phyloP scores from a whole-genome alignment of 2,113 vertebrate species.

The Tichodroma muraria region DNA sequence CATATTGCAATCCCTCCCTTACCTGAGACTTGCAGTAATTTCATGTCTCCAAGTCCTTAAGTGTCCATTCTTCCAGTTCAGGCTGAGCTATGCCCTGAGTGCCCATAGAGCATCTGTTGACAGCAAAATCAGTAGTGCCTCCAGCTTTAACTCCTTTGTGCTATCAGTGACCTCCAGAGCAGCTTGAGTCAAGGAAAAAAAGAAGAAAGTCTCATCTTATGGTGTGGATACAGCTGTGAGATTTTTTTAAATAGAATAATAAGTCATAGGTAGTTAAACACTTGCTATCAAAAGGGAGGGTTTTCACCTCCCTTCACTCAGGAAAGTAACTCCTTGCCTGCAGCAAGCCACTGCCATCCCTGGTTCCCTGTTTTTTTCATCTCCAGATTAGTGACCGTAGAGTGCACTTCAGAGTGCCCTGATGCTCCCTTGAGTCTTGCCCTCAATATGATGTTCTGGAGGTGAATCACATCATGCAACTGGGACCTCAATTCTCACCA shows the following conservation, averaged over 20 bases:
- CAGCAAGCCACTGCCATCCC: neutral
- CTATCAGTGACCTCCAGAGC: neutral
- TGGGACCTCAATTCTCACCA: neutral
- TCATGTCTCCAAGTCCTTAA: neutral
- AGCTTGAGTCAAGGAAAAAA: neutral
- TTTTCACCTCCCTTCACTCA: neutral
- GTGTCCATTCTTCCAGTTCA: neutral
- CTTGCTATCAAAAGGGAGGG: neutral
- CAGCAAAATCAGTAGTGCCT: neutral
- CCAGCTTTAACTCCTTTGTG: neutral
- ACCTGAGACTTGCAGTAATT: neutral
- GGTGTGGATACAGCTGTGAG: neutral
- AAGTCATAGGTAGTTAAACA: neutral
- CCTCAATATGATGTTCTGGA: neutral
- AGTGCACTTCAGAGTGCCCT: neutral
- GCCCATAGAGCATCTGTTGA: neutral
- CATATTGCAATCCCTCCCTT: neutral
- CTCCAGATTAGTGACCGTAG: neutral
- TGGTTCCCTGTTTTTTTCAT: neutral
- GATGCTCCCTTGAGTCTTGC: neutral
- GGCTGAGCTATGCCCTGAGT: neutral
- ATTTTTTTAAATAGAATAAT: neutral
- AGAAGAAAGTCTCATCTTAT: neutral
- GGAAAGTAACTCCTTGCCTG: neutral
- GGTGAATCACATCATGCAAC: neutral